These are phyloP conservation scores for Podarcis lilfordi DNA, from an alignment of 2,797 vertebrate genomes.

Conservation along the genomic window DNA sequence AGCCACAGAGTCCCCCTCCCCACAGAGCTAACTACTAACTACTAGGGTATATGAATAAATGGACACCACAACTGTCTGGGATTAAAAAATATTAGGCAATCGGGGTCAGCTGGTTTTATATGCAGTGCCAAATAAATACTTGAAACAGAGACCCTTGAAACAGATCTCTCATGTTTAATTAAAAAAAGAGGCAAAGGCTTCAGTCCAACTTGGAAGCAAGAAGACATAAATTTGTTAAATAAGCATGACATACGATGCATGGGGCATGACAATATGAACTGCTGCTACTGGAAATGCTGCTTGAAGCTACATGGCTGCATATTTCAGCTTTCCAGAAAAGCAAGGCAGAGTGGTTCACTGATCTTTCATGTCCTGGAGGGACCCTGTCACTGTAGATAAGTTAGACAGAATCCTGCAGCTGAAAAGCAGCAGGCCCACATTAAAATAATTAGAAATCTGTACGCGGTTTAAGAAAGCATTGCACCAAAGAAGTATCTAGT, in stretches of 20 bases:
- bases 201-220: slow-evolving; percentile 17
- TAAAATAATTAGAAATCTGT: slow-evolving; percentile 19
- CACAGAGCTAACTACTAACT: no score
- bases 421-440: slow-evolving; percentile 1
- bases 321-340: slow-evolving; percentile 35
- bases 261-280: slow-evolving; percentile 14
- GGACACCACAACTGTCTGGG: no score
- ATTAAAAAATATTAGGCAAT: background rate
- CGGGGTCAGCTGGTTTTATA: background rate
- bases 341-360: slow-evolving; percentile 40
- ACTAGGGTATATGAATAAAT: no score
- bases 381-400: slow-evolving; percentile 40
- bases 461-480: background rate
- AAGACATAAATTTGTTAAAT: background rate
- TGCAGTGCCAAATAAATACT: background rate
- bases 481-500: background rate
- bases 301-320: slow-evolving; percentile 3
- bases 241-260: background rate
- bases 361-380: slow-evolving; percentile 42
- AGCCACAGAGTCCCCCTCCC: no score
- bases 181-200: slow-evolving; percentile 18
- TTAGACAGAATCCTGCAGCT: background rate
- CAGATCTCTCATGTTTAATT: background rate
- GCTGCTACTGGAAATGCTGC: slow-evolving; percentile 24
- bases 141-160: background rate